These are phyloP conservation scores for Tachysurus vachellii DNA, from an alignment of 2,113 vertebrate genomes.

Conservation along the genomic window DNA sequence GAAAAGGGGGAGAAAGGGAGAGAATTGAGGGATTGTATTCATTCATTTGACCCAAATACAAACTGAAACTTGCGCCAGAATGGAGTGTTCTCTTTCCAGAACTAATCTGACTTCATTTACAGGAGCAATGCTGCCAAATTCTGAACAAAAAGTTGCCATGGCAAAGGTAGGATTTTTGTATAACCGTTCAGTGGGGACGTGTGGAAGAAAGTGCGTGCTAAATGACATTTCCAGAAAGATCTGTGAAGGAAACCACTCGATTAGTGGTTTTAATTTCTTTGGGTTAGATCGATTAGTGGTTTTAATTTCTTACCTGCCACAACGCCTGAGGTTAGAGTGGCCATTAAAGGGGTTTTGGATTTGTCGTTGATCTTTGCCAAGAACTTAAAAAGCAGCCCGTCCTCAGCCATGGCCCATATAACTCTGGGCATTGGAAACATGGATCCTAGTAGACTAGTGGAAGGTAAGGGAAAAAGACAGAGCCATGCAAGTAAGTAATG, in stretches of 20 bases:
- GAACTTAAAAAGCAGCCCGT: slow-evolving; percentile 90
- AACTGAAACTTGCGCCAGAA: not conserved
- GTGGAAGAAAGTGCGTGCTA: not conserved
- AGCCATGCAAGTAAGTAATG: slow-evolving; percentile 50
- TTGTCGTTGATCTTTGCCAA: slow-evolving; percentile 80
- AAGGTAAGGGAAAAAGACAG: slow-evolving; percentile 27
- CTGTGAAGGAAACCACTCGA: slow-evolving; percentile 13
- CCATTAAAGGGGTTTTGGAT: slow-evolving; percentile 91
- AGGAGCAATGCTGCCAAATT: not conserved
- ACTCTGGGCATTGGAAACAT: slow-evolving; percentile 98
- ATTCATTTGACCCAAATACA: slow-evolving; percentile 48
- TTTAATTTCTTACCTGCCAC: slow-evolving; percentile 81
- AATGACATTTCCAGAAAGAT: not conserved
- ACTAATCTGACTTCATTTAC: not conserved
- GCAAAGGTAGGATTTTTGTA: not conserved
- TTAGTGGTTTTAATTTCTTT: slow-evolving; percentile 55
- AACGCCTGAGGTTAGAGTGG: slow-evolving; percentile 85
- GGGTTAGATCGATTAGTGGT: slow-evolving; percentile 50
- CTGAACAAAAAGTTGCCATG: not conserved
- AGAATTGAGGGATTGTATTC: slow-evolving; percentile 30
- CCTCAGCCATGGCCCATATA: slow-evolving; percentile 97
- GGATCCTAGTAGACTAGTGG: slow-evolving; percentile 84
- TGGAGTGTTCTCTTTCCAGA: not conserved
- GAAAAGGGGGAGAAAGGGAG: not conserved
- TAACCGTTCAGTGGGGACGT: not conserved